Percentiles rank a stretch among this genome's conserved stretches.
Evolutionary conservation across 2,888 invertebrate genomes (phyloP).

Genomic region (Drosophila multiciliata): DNA sequence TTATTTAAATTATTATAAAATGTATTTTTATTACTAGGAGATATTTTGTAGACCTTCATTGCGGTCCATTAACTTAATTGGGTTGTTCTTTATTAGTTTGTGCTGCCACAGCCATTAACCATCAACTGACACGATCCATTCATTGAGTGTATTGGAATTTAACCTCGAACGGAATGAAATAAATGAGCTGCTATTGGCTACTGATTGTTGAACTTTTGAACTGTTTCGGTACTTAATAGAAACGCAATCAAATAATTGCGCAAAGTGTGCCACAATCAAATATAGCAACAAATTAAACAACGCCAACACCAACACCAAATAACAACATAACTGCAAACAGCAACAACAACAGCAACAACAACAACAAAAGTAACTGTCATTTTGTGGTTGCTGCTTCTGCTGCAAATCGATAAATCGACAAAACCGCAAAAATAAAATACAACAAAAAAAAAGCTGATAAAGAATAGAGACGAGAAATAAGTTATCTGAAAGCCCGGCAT

Average conservation of each 20-base stretch:
- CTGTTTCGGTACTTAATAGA: constrained; percentile 78
- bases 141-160: constrained; percentile 45
- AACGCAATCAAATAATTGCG: constrained; percentile 81
- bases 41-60: background rate
- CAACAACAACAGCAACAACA: constrained; percentile 21
- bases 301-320: constrained; percentile 64
- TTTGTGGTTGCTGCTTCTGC: constrained; percentile 41
- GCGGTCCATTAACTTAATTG: constrained; percentile 15
- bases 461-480: constrained; percentile 47
- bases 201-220: constrained; percentile 79
- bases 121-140: constrained; percentile 32
- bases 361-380: constrained; percentile 51
- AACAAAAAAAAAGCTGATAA: constrained; percentile 11
- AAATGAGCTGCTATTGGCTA: constrained; percentile 65
- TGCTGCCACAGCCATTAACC: constrained; percentile 21
- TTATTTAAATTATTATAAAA: background rate
- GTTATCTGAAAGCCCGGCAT: constrained; percentile 46
- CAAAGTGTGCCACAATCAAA: constrained; percentile 82
- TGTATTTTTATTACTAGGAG: background rate
- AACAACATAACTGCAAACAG: constrained; percentile 30
- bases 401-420: constrained; percentile 75
- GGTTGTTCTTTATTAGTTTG: constrained; percentile 21
- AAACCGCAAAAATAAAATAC: constrained; percentile 48
- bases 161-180: constrained; percentile 56
- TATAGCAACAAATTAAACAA: constrained; percentile 78